Conservation (phyloP, 2,888 invertebrate genomes). For the Eristalis intricaria region DNA sequence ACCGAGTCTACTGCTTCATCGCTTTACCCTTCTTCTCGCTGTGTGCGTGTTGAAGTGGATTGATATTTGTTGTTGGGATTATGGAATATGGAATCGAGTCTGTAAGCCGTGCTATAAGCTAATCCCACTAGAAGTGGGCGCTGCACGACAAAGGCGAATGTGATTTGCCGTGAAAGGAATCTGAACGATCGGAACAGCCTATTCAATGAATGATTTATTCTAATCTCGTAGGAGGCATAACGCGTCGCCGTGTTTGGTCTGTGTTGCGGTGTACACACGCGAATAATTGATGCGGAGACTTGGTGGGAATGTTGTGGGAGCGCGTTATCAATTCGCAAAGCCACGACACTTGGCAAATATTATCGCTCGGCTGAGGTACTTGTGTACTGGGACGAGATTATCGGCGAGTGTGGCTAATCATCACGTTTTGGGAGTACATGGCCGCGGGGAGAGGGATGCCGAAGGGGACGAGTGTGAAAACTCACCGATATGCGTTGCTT, state of each 20-base stretch:
- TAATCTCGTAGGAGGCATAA: background rate
- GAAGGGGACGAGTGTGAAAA: background rate
- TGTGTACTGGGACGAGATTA: background rate
- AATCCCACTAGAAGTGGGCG: background rate
- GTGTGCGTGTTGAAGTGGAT: background rate
- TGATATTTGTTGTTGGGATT: conserved; percentile 52
- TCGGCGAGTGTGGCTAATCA: background rate
- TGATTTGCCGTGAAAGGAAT: background rate
- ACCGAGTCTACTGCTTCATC: conserved; percentile 30
- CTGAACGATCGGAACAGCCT: background rate
- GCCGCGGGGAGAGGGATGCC: background rate
- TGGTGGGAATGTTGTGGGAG: background rate
- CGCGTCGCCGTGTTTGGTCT: background rate
- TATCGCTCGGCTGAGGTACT: background rate
- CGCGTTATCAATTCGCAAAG: background rate
- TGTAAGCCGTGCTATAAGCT: too few species aligned
- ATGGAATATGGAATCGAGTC: conserved; percentile 48
- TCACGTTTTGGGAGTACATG: background rate
- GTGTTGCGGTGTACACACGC: background rate
- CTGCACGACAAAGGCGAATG: background rate
- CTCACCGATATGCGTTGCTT: background rate
- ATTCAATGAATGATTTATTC: background rate
- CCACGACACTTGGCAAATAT: background rate
- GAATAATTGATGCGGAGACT: background rate
- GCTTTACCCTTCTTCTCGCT: background rate